These are phyloP conservation scores for Bombyx mori DNA, from an alignment of 1,140 invertebrate species.

Conservation along the genomic window DNA sequence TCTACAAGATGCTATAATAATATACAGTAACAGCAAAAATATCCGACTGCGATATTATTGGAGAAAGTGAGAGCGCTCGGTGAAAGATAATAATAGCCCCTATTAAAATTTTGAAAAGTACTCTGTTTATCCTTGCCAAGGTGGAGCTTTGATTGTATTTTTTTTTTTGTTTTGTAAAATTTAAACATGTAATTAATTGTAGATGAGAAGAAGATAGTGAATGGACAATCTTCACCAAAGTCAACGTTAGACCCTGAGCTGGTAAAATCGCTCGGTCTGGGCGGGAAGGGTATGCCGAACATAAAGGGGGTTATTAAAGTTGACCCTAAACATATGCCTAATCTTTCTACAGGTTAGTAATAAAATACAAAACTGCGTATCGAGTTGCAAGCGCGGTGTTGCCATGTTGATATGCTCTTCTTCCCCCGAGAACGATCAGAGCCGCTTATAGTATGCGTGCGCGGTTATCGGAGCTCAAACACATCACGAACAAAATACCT, in stretches of 20 bases:
- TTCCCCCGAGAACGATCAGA: too few species aligned
- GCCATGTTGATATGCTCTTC: too few species aligned
- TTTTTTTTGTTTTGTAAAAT: background rate
- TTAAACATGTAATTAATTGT: slow-evolving; percentile 10
- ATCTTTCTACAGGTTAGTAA: slow-evolving; percentile 69
- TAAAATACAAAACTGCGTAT: too few species aligned
- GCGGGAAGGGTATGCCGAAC: slow-evolving; percentile 73
- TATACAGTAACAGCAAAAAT: too few species aligned
- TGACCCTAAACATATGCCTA: slow-evolving; percentile 81
- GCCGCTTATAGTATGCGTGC: too few species aligned
- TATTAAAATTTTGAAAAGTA: background rate
- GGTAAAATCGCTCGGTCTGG: slow-evolving; percentile 62
- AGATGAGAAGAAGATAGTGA: slow-evolving; percentile 51
- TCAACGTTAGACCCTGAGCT: slow-evolving; percentile 56
- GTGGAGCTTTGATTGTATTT: background rate
- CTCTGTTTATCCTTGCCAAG: slow-evolving; percentile 63
- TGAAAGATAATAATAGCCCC: too few species aligned
- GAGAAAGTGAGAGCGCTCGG: too few species aligned
- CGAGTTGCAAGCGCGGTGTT: too few species aligned
- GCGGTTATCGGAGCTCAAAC: too few species aligned
- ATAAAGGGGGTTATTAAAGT: slow-evolving; percentile 82
- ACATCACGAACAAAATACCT: too few species aligned
- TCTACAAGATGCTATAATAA: too few species aligned
- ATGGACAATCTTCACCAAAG: slow-evolving; percentile 56
- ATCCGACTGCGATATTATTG: too few species aligned